Conservation (phyloP, 2,797 vertebrate species). For the Hydrocynus forskahlii region DNA sequence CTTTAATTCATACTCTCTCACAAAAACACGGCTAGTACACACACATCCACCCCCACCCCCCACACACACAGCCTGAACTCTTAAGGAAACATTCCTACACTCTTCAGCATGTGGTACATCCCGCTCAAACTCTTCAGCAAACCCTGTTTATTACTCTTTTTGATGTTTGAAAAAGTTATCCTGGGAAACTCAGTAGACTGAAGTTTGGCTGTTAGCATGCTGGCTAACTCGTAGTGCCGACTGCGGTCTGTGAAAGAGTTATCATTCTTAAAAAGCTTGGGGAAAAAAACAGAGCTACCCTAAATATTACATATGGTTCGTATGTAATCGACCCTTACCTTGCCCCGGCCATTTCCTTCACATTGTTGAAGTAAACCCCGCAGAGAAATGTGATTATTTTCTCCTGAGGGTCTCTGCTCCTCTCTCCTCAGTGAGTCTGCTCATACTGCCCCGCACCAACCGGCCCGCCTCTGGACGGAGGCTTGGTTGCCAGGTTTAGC, state of each 20-base stretch:
- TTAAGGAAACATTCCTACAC: too few relatives aligned
- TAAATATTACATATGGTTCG: background rate
- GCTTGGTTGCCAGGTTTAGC: slow-evolving; percentile 56
- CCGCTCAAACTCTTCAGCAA: too few relatives aligned
- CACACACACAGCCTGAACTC: background rate
- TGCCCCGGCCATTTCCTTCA: slow-evolving; percentile 77
- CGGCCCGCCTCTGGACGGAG: slow-evolving; percentile 74
- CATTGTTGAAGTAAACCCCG: slow-evolving; percentile 68
- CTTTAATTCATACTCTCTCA: background rate
- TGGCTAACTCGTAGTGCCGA: too few relatives aligned
- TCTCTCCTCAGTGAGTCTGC: slow-evolving; percentile 22
- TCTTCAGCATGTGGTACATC: too few relatives aligned
- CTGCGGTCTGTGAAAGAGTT: background rate
- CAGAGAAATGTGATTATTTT: background rate
- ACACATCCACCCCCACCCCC: background rate
- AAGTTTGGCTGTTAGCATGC: too few relatives aligned
- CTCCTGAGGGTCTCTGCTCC: slow-evolving; percentile 16
- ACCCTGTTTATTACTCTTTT: too few relatives aligned
- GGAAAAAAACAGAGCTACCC: background rate
- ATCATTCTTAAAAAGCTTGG: background rate
- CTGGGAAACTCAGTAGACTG: too few relatives aligned
- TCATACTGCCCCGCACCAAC: slow-evolving; percentile 52
- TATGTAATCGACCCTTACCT: slow-evolving; percentile 63
- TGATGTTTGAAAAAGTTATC: too few relatives aligned
- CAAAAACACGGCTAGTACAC: background rate